Evolutionary conservation across 2,113 vertebrate species (phyloP).

Genomic region (Parus major): DNA sequence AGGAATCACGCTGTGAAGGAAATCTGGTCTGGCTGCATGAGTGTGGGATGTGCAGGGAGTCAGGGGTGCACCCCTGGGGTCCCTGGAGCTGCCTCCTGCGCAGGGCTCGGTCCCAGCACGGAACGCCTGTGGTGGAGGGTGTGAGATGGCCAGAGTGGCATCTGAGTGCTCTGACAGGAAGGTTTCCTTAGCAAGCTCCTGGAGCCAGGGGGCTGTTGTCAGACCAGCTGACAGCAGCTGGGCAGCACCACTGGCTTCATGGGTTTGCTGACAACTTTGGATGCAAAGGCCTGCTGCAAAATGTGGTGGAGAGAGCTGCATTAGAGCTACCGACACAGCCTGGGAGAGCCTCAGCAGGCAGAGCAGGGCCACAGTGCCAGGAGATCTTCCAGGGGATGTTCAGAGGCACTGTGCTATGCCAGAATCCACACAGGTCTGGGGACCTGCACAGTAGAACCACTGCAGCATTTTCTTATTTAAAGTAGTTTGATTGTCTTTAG

Average conservation of each 20-base stretch:
- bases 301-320: not conserved
- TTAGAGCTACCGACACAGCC: not conserved
- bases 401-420: not conserved
- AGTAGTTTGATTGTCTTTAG: not conserved
- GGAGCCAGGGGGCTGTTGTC: not conserved
- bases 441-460: not conserved
- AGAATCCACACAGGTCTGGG: not conserved
- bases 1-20: not conserved
- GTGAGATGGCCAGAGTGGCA: not conserved
- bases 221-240: not conserved
- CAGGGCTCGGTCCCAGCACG: accelerated
- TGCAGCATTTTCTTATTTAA: not conserved
- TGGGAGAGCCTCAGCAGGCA: accelerated
- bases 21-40: not conserved
- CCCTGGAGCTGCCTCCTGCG: accelerated
- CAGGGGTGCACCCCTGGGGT: not conserved
- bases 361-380: accelerated
- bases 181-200: no score
- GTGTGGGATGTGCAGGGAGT: not conserved
- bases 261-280: not conserved
- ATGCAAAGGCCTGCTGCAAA: not conserved
- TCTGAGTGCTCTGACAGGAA: not conserved
- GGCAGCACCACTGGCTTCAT: not conserved
- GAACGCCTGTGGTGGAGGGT: no score
- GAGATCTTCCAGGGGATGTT: not conserved